These are phyloP conservation scores for Geopemphigus sp. DNA, from an alignment of 1,140 invertebrate species.

Conservation along the genomic window DNA sequence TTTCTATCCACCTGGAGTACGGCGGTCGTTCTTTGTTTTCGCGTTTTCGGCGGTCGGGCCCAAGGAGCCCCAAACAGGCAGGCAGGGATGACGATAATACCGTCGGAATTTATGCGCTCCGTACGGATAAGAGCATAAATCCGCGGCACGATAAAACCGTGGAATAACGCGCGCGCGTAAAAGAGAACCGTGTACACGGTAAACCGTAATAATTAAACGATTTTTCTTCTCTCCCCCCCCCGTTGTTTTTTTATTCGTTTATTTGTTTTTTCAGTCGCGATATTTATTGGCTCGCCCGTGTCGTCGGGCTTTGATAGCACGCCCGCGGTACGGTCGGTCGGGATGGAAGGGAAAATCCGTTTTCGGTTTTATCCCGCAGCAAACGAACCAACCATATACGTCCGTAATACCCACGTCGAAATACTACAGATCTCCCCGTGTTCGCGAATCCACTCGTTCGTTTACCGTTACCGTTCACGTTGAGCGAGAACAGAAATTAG, in stretches of 20 bases:
- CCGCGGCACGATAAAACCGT: slow-evolving; percentile 30
- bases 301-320: neutral
- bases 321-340: neutral
- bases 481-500: too few relatives aligned
- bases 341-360: neutral
- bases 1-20: neutral
- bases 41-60: too few relatives aligned
- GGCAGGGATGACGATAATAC: slow-evolving; percentile 25
- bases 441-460: too few relatives aligned
- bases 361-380: slow-evolving; percentile 5
- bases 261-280: slow-evolving; percentile 18
- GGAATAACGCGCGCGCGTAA: neutral
- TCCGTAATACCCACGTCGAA: too few relatives aligned
- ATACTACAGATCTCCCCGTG: too few relatives aligned
- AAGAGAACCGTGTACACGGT: slow-evolving; percentile 18
- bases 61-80: neutral
- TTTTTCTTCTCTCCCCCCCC: too few relatives aligned
- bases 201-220: slow-evolving; percentile 48
- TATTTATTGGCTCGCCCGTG: neutral
- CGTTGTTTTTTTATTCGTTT: too few relatives aligned
- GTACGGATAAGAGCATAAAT: slow-evolving; percentile 33
- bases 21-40: neutral
- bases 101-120: slow-evolving; percentile 37
- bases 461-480: too few relatives aligned
- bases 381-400: too few relatives aligned